Conservation (phyloP, 2,113 vertebrate species). For the Oxyura jamaicensis region DNA sequence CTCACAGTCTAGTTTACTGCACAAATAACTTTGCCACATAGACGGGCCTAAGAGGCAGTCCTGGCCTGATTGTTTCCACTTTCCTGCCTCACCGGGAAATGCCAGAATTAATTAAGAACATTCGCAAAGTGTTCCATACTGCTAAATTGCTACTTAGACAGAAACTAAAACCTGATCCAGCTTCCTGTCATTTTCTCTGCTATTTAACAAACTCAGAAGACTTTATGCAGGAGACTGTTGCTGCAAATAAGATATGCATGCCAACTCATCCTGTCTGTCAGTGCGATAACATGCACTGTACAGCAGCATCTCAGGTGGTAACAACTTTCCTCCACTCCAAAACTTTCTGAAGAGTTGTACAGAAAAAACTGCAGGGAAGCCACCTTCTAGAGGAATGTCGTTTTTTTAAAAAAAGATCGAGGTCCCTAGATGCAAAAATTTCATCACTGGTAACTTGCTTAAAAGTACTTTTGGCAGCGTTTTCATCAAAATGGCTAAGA, state of each 20-base stretch:
- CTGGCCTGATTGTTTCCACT: background rate
- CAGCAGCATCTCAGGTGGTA: background rate
- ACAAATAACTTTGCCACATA: background rate
- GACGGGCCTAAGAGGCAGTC: background rate
- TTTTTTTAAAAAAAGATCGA: background rate
- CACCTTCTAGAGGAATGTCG: background rate
- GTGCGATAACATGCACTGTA: background rate
- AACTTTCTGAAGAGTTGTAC: background rate
- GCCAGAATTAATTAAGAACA: conserved; percentile 46
- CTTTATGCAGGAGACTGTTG: background rate
- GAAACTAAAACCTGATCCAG: background rate
- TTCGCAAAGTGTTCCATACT: background rate
- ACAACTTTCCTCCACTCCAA: background rate
- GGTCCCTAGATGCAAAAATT: background rate
- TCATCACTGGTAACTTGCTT: background rate
- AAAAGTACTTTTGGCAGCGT: background rate
- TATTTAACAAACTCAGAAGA: background rate
- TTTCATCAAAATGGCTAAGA: background rate
- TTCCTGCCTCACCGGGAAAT: conserved; percentile 23
- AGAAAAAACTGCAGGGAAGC: background rate
- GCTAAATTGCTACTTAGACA: background rate
- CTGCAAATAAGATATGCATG: rapidly evolving
- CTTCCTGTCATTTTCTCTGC: background rate
- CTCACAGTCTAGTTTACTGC: background rate
- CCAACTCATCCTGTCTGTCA: background rate